Percentiles rank a stretch among this genome's conserved stretches.
These are phyloP conservation scores for Syndactyla subalaris DNA, from an alignment of 2,797 vertebrate species.

Conservation along the genomic window DNA sequence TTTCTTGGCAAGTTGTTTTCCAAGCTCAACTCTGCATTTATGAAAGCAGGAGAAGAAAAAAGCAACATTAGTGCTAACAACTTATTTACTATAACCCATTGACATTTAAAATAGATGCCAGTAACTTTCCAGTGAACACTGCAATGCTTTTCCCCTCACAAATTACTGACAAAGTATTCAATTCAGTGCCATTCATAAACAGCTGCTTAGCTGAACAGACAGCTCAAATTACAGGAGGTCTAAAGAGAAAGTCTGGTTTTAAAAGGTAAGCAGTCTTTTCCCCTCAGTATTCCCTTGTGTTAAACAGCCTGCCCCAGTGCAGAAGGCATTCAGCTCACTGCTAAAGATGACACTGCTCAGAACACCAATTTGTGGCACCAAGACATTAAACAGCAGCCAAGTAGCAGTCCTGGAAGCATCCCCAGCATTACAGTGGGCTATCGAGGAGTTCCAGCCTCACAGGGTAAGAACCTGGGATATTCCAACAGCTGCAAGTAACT, in stretches of 20 bases:
- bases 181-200: background rate
- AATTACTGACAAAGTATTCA: background rate
- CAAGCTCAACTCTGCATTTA: constrained; percentile 89
- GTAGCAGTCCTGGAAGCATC: background rate
- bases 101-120: background rate
- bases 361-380: background rate
- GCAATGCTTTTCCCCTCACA: background rate
- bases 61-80: background rate
- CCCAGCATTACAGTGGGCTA: background rate
- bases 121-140: background rate
- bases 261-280: background rate
- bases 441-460: background rate
- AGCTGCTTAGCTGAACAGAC: background rate
- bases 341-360: background rate
- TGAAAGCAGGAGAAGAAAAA: background rate
- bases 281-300: background rate
- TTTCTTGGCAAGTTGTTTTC: constrained; percentile 96
- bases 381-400: background rate
- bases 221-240: background rate
- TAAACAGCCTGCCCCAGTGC: background rate
- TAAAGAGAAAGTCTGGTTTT: background rate
- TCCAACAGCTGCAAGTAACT: background rate
- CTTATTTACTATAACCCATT: background rate
- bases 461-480: background rate
- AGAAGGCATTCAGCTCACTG: background rate